phyloP scores from a whole-genome alignment of 2,113 vertebrate genomes.

The Lanius collurio region DNA sequence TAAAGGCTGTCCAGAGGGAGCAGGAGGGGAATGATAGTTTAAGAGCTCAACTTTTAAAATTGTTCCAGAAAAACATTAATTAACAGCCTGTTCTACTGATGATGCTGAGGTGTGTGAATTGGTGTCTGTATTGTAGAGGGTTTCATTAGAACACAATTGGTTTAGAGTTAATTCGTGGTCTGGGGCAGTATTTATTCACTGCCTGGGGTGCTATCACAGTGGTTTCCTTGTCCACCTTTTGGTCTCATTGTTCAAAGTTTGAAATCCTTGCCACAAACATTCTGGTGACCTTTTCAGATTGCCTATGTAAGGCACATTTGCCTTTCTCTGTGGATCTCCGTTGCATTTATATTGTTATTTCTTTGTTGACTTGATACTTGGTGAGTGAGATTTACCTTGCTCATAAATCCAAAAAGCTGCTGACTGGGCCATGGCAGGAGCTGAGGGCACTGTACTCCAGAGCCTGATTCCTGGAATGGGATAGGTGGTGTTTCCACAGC shows the following conservation, averaged over 20 bases:
- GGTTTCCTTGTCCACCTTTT: not conserved
- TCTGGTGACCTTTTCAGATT: slow-evolving; percentile 8
- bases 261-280: not conserved
- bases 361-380: not conserved
- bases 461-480: not conserved
- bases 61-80: not conserved
- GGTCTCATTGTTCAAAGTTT: not conserved
- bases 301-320: not conserved
- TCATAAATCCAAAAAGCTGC: not conserved
- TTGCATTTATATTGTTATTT: not conserved
- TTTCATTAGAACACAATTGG: not conserved
- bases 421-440: not conserved
- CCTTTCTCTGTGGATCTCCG: not conserved
- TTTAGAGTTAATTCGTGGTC: not conserved
- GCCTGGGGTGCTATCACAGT: not conserved
- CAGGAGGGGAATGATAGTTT: not conserved
- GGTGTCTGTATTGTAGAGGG: not conserved
- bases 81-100: not conserved
- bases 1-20: not conserved
- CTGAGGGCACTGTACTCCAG: not conserved
- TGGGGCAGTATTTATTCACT: not conserved
- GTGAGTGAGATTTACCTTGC: not conserved
- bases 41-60: not conserved
- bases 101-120: not conserved
- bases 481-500: not conserved